Evolutionary conservation across 1,140 invertebrate genomes (phyloP).

Genomic region (Euwallacea similis): DNA sequence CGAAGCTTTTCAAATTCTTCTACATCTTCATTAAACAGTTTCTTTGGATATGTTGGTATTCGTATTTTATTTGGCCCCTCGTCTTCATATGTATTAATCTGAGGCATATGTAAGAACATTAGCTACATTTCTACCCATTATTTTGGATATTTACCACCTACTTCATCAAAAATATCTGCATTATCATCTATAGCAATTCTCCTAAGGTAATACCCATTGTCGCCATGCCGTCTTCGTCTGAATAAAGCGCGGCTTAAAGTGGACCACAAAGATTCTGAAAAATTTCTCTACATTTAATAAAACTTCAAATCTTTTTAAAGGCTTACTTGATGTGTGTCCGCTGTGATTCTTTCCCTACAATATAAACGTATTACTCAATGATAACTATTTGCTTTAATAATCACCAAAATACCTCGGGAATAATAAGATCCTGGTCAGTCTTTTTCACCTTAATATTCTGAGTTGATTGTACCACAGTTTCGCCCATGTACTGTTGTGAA

Average conservation of each 20-base stretch:
- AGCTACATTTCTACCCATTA: no score
- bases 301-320: neutral
- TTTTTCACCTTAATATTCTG: slow-evolving; percentile 66
- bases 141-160: neutral
- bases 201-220: slow-evolving; percentile 20
- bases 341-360: neutral
- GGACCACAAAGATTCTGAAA: slow-evolving; percentile 23
- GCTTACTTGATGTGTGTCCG: slow-evolving; percentile 3
- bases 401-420: slow-evolving; percentile 32
- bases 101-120: neutral
- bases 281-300: neutral
- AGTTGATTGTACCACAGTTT: slow-evolving; percentile 78
- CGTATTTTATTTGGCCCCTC: slow-evolving; percentile 34
- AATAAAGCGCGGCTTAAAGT: slow-evolving; percentile 17
- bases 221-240: neutral
- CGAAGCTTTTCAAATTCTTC: slow-evolving; percentile 40
- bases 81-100: slow-evolving; percentile 36
- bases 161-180: slow-evolving; percentile 31
- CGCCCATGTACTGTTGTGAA: slow-evolving; percentile 72
- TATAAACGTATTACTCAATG: neutral
- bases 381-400: neutral
- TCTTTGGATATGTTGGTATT: slow-evolving; percentile 20
- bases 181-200: slow-evolving; percentile 30
- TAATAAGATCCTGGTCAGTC: slow-evolving; percentile 41
- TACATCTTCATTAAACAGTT: slow-evolving; percentile 26